Evolutionary conservation across 2,797 vertebrate genomes (phyloP).

Genomic region (Crotalus adamanteus): DNA sequence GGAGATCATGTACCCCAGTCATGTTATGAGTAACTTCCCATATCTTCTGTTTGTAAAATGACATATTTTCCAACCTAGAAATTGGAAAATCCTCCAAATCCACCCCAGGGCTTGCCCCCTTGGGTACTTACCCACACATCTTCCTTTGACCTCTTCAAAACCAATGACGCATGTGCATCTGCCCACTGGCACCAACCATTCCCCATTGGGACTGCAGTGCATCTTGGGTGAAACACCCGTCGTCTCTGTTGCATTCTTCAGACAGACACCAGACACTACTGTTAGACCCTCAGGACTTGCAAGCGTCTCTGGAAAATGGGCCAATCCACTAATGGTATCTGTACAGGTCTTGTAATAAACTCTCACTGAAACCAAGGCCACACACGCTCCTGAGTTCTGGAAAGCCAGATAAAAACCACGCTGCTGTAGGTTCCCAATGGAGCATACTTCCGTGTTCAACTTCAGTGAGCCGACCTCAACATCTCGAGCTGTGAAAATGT

Average conservation of each 20-base stretch:
- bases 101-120: neutral
- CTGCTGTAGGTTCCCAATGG: conserved; percentile 66
- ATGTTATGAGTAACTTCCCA: neutral
- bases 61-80: neutral
- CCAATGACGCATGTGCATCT: conserved; percentile 69
- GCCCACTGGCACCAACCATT: conserved; percentile 73
- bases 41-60: neutral
- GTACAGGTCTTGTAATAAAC: conserved; percentile 76
- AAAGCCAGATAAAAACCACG: conserved; percentile 77
- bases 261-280: conserved; percentile 65
- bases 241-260: conserved; percentile 60
- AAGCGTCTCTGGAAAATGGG: conserved; percentile 67
- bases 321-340: conserved; percentile 57
- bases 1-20: neutral
- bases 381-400: conserved; percentile 74
- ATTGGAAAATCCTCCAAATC: neutral
- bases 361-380: conserved; percentile 73
- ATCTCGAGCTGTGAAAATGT: conserved; percentile 73
- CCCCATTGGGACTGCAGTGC: conserved; percentile 72
- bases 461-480: conserved; percentile 62
- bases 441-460: conserved; percentile 70
- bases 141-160: conserved; percentile 64
- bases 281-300: conserved; percentile 63
- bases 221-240: conserved; percentile 63
- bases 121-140: conserved; percentile 69